Base-by-base conservation (phyloP, 2,113 vertebrate species). In the Dissostichus mawsoni region DNA sequence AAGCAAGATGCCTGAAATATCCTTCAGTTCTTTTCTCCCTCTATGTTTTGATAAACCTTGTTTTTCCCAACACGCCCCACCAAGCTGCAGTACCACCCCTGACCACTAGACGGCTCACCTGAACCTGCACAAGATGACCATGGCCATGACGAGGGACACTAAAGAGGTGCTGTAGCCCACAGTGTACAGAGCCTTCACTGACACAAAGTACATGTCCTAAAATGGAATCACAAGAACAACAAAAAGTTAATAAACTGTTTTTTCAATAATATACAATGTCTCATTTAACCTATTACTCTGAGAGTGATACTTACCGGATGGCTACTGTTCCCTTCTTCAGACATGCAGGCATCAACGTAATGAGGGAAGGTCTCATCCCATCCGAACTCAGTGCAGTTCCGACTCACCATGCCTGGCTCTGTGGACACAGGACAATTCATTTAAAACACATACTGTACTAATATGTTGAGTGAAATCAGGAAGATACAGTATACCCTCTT, bases 81-180 rank as follows among this genome's bases (percentile, higher is more conserved):
- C 53, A 14, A 48, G 41, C 69, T 41, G 48, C 58, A 74, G 58
- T 25, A 44, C 11, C n/a, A 8, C 13, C 50, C 50, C 8, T 4
- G 5, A 44, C 74, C 62, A 20, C 17, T 33, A 11, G 3, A 18
- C 0, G 2, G 20, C 96, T 97, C 90, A 99, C 98, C 98, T 96
- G 94, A 99, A 99, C 71, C 98, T 96, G 84, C 98, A 99, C 17
- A 99, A 92, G 91, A 99, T 98, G 85, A 98, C 97, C 98, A 99
- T 98, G 78, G 98, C 98, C 0, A 95, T 98, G 82, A 96, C 97
- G 85, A 99, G 97, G 20, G 98, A 98, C 8, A 97, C 96, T 3
- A 99, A 93, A 13, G 98, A 99, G 0, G 97, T 99, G 95, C 98
- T 99, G 91, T 99, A 99, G 78, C 98, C 98, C 8, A 98, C 98